phyloP scores from a whole-genome alignment of 2,888 invertebrate genomes.

The Timandra comae region DNA sequence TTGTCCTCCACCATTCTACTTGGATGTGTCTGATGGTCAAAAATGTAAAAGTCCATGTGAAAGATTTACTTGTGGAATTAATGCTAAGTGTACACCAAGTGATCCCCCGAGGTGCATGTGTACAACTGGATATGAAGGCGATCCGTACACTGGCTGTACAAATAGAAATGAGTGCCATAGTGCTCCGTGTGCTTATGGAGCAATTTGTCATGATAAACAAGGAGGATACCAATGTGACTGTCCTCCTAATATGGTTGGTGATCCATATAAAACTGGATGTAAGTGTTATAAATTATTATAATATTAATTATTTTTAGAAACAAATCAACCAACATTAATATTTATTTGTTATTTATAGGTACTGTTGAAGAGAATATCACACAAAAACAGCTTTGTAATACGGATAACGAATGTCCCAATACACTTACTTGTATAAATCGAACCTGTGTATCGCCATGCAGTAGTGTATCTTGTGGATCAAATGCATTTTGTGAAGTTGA shows the following conservation, averaged over 20 bases:
- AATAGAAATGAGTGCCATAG: slow-evolving; percentile 92
- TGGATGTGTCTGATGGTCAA: slow-evolving; percentile 87
- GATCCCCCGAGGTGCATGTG: slow-evolving; percentile 94
- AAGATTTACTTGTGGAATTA: slow-evolving; percentile 91
- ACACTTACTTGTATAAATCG: slow-evolving; percentile 87
- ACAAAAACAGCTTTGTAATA: slow-evolving; percentile 81
- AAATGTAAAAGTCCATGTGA: slow-evolving; percentile 96
- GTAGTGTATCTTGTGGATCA: slow-evolving; percentile 84
- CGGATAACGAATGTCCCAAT: slow-evolving; percentile 87
- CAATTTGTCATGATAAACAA: slow-evolving; percentile 90
- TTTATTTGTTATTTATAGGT: slow-evolving; percentile 36
- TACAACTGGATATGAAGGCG: slow-evolving; percentile 89
- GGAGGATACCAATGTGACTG: slow-evolving; percentile 92
- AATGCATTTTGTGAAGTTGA: slow-evolving; percentile 93
- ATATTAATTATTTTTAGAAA: neutral
- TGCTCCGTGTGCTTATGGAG: slow-evolving; percentile 91
- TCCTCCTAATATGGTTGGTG: slow-evolving; percentile 88
- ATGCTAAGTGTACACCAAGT: slow-evolving; percentile 91
- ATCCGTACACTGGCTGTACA: slow-evolving; percentile 88
- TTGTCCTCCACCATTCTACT: slow-evolving; percentile 93
- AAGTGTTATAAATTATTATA: slow-evolving; percentile 40
- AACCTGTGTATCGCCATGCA: slow-evolving; percentile 89
- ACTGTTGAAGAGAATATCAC: slow-evolving; percentile 55
- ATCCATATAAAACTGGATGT: slow-evolving; percentile 91
- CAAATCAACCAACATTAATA: neutral